Base-by-base conservation (phyloP, 2,888 invertebrate species). In the Ceraclea dissimilis region DNA sequence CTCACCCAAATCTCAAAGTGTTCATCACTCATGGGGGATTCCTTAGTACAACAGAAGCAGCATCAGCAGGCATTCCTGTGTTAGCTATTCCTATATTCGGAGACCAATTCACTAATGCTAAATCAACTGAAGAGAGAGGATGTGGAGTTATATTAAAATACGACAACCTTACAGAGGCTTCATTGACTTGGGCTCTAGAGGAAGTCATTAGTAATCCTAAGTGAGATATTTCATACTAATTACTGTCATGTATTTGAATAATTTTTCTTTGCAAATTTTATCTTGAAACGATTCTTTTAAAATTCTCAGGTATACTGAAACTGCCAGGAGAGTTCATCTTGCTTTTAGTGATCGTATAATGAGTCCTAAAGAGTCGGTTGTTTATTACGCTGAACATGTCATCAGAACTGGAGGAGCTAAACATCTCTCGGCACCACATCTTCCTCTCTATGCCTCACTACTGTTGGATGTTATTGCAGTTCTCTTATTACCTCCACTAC, bases 1-100 rank as follows among this genome's bases (percentile, higher is more conserved):
- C 70, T 0, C 75, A 75, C 65, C 68, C 70, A 1, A 74, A 73
- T 20, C 54, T 70, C 1, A 69, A 67, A 53, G 59, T 73, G 0
- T 80, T 82, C 62, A 76, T 82, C 49, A 78, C 79, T 0, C 81
- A 81, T 63, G 80, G 79, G 2, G 81, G 80, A 11, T 71, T 77
- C 50, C 75, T 78, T 22, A 74, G 78, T 43, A 64, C 77, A 2
- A 70, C 72, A 13, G 80, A 80, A 63, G 69, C 79, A 0, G 70
- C 69, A 34, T 74, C 70, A 60, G 71, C 75, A 60, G 76, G 70
- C 0, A 71, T 76, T 0, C 76, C 76, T 0, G 54, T 69, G 6
- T 50, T 69, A 10, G 67, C 66, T 1, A 64, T 69, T 2, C 69
- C 68, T 6, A 53, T 69, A 16, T 65, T 65, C 31, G 65, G 60